Percentiles rank a stretch among this genome's conserved stretches.
These are phyloP conservation scores for Porites rus DNA, from an alignment of 92 coral and sea anemone genomes.

Conservation along the genomic window DNA sequence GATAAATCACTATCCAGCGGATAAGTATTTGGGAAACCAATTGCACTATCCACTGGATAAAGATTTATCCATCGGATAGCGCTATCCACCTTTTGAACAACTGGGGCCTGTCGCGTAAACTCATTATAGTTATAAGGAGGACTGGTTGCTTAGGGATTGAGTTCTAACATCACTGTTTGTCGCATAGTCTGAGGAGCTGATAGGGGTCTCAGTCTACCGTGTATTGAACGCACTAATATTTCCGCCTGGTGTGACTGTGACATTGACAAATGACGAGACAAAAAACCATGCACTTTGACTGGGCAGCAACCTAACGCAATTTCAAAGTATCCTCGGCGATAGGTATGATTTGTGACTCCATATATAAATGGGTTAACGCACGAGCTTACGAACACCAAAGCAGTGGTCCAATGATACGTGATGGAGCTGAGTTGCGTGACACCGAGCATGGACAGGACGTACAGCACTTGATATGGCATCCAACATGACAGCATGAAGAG, in stretches of 20 bases:
- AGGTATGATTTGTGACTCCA: constrained; percentile 50
- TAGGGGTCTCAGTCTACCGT: constrained; percentile 37
- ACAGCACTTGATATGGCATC: constrained; percentile 44
- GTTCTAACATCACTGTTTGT: constrained; percentile 26
- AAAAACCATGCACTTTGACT: constrained; percentile 46
- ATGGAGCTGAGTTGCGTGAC: neutral
- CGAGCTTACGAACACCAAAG: constrained; percentile 13
- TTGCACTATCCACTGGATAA: no score
- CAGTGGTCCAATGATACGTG: constrained; percentile 30
- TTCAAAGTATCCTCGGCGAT: constrained; percentile 46
- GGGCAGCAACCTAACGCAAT: constrained; percentile 55
- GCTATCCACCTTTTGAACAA: no score
- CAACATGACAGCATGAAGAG: constrained; percentile 26
- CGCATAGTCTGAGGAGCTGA: constrained; percentile 41
- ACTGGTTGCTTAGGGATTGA: constrained; percentile 1
- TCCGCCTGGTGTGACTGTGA: constrained; percentile 42
- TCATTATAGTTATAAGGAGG: neutral
- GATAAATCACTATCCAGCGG: no score
- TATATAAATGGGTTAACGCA: constrained; percentile 49
- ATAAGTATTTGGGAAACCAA: no score
- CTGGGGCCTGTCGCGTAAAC: neutral
- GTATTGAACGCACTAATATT: constrained; percentile 25
- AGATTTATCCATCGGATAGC: no score
- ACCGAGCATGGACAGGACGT: constrained; percentile 25
- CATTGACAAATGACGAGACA: constrained; percentile 46